Percentiles rank a stretch among this genome's conserved stretches.
Evolutionary conservation across 2,113 vertebrate species (phyloP).

Genomic region (Paracanthobrama guichenoti): DNA sequence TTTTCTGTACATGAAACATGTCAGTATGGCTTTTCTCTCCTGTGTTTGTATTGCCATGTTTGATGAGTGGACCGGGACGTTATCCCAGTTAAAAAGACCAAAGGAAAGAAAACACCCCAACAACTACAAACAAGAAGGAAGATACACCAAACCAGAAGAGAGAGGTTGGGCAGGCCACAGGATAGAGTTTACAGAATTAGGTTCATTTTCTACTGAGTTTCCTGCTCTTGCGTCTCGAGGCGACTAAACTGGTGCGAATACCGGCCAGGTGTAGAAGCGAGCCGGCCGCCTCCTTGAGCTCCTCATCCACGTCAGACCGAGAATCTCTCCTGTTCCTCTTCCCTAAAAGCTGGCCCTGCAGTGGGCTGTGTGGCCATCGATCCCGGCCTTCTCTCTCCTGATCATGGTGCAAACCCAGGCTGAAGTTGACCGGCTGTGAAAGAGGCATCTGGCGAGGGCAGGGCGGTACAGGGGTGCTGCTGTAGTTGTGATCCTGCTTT

Average conservation of each 20-base stretch:
- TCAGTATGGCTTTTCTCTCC: slow-evolving; percentile 99
- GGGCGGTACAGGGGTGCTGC: slow-evolving; percentile 79
- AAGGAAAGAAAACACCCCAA: slow-evolving; percentile 69
- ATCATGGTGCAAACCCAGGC: slow-evolving; percentile 90
- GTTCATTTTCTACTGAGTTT: slow-evolving; percentile 89
- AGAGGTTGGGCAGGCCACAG: slow-evolving; percentile 48
- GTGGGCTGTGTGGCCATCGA: slow-evolving; percentile 65
- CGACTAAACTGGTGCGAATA: slow-evolving; percentile 88
- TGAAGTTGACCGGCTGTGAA: slow-evolving; percentile 79
- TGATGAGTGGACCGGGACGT: slow-evolving; percentile 70
- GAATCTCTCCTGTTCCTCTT: slow-evolving; percentile 79
- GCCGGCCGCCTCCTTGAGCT: slow-evolving; percentile 97
- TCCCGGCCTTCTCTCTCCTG: slow-evolving; percentile 77
- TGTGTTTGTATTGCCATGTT: slow-evolving; percentile 84
- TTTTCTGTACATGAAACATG: slow-evolving; percentile 69
- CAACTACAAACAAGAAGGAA: slow-evolving; percentile 25
- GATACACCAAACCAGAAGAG: slow-evolving; percentile 51
- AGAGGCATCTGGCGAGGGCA: slow-evolving; percentile 87
- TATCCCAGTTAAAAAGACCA: slow-evolving; percentile 68
- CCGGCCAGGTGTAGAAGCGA: slow-evolving; percentile 96
- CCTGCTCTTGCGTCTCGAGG: slow-evolving; percentile 81
- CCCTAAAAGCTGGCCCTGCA: slow-evolving; percentile 71
- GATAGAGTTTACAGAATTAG: slow-evolving; percentile 53
- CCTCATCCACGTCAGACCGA: slow-evolving; percentile 92
- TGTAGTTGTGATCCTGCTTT: slow-evolving; percentile 98